These are phyloP conservation scores for Mycetomoellerius zeteki DNA, from an alignment of 1,140 invertebrate species.

Conservation along the genomic window DNA sequence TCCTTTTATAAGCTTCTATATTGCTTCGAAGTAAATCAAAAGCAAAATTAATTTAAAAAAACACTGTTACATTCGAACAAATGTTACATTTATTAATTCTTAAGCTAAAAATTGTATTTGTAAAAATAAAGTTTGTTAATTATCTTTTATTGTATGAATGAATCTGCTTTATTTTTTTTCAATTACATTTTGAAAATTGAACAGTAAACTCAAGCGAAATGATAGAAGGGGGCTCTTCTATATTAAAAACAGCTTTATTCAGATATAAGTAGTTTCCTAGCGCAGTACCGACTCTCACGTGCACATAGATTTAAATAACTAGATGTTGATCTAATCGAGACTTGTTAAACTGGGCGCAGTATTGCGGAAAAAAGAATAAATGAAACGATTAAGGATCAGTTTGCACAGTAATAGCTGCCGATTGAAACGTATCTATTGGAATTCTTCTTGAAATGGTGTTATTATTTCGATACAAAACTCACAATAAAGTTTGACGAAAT, in stretches of 20 bases:
- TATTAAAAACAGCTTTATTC: neutral
- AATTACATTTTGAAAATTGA: neutral
- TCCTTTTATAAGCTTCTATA: neutral
- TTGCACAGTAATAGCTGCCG: slow-evolving; percentile 24
- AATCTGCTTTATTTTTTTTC: neutral
- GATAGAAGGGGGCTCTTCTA: neutral
- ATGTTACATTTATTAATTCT: neutral
- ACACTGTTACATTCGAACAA: neutral
- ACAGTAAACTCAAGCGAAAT: neutral
- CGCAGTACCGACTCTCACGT: neutral
- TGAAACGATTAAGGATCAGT: slow-evolving; percentile 24
- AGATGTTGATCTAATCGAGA: slow-evolving; percentile 45
- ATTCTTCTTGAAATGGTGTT: slow-evolving; percentile 4
- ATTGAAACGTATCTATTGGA: slow-evolving; percentile 37
- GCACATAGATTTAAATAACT: slow-evolving; percentile 37
- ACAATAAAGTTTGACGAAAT: neutral
- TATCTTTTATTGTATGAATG: neutral
- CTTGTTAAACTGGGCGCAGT: slow-evolving; percentile 4
- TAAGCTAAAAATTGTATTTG: neutral
- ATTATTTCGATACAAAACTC: neutral
- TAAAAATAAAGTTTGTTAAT: neutral
- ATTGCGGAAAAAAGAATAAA: slow-evolving; percentile 38
- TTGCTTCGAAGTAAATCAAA: neutral
- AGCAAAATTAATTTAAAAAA: neutral
- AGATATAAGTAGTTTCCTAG: neutral